These are phyloP conservation scores for Mythimna ferrago DNA, from an alignment of 2,888 invertebrate genomes.

Conservation along the genomic window DNA sequence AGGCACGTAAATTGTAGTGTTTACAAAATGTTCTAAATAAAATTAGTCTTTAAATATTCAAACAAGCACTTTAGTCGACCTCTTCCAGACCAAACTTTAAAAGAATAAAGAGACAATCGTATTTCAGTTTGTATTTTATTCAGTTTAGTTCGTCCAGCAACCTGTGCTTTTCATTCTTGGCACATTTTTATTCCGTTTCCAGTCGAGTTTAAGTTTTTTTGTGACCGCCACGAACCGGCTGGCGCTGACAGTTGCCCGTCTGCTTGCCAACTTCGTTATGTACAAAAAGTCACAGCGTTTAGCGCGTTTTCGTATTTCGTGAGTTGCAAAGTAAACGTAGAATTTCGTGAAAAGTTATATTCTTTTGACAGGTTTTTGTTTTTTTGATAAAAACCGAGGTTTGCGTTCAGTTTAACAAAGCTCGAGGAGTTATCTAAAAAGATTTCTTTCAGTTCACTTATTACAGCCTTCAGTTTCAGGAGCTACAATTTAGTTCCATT, in stretches of 20 bases:
- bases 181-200: slow-evolving; percentile 60
- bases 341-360: slow-evolving; percentile 40
- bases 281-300: slow-evolving; percentile 58
- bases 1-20: background rate
- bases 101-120: slow-evolving; percentile 27
- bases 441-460: slow-evolving; percentile 12
- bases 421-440: slow-evolving; percentile 1
- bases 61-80: slow-evolving; percentile 12
- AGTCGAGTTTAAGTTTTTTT: slow-evolving; percentile 59
- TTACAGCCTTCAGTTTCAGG: slow-evolving; percentile 28
- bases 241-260: slow-evolving; percentile 64
- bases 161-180: slow-evolving; percentile 60
- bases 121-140: slow-evolving; percentile 55
- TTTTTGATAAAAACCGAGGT: background rate
- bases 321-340: slow-evolving; percentile 59
- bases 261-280: slow-evolving; percentile 62
- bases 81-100: slow-evolving; percentile 9
- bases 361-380: slow-evolving; percentile 38
- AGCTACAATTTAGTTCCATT: slow-evolving; percentile 29
- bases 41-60: slow-evolving; percentile 15
- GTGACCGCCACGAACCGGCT: slow-evolving; percentile 46
- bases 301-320: slow-evolving; percentile 58
- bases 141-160: slow-evolving; percentile 44
- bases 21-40: background rate
- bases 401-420: slow-evolving; percentile 28